These are phyloP conservation scores for Pycnomerus fuliginosus DNA, from an alignment of 2,888 invertebrate genomes.

Conservation along the genomic window DNA sequence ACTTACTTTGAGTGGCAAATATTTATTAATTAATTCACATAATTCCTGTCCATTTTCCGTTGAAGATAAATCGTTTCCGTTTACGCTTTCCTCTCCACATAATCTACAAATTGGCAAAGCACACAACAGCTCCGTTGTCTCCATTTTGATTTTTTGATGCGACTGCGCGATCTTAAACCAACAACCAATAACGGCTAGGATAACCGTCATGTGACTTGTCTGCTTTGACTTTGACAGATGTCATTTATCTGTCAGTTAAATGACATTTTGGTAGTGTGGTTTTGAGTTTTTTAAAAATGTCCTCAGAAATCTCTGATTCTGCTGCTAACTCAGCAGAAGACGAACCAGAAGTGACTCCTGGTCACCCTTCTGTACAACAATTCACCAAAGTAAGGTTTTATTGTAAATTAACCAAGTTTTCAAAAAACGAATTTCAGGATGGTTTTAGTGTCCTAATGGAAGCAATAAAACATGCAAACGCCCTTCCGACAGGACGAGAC, in stretches of 20 bases:
- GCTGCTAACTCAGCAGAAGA: slow-evolving; percentile 3
- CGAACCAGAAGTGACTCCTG: slow-evolving; percentile 39
- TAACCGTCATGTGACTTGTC: too few relatives aligned
- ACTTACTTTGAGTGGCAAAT: slow-evolving; percentile 74
- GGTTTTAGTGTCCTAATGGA: slow-evolving; percentile 66
- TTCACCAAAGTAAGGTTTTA: slow-evolving; percentile 37
- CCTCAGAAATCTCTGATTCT: slow-evolving; percentile 11
- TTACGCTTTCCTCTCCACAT: slow-evolving; percentile 72
- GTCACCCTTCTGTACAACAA: slow-evolving; percentile 45
- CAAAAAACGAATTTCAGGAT: slow-evolving; percentile 62
- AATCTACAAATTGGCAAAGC: slow-evolving; percentile 73
- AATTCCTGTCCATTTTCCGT: slow-evolving; percentile 61
- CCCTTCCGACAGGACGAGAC: slow-evolving; percentile 69
- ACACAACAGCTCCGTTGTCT: slow-evolving; percentile 54
- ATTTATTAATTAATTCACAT: slow-evolving; percentile 67
- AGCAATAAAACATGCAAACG: slow-evolving; percentile 70
- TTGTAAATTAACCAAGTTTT: slow-evolving; percentile 18
- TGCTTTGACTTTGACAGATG: too few relatives aligned
- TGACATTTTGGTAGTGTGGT: slow-evolving; percentile 1
- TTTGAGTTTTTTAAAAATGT: slow-evolving; percentile 12
- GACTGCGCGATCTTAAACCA: too few relatives aligned
- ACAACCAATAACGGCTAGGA: too few relatives aligned
- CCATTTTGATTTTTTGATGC: slow-evolving; percentile 44
- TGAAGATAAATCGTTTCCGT: slow-evolving; percentile 66
- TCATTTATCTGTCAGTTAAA: too few relatives aligned